Conservation (phyloP, 2,797 vertebrate species). For the Rhynchonycteris naso region DNA sequence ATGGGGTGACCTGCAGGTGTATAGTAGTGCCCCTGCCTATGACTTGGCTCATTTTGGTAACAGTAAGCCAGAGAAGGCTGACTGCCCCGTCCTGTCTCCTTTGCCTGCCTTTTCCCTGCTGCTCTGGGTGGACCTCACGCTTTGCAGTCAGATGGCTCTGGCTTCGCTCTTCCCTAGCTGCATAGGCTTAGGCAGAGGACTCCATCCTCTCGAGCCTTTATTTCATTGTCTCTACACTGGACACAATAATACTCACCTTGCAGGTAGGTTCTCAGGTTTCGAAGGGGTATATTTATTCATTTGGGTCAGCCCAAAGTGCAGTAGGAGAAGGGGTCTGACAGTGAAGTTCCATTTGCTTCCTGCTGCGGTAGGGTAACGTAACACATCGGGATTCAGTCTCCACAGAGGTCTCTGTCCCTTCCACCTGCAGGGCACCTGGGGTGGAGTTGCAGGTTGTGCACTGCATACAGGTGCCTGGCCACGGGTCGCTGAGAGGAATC, state of each 20-base stretch:
- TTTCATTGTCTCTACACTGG: neutral
- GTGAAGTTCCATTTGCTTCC: accelerated
- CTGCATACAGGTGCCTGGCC: neutral
- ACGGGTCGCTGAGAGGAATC: neutral
- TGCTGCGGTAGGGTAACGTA: neutral
- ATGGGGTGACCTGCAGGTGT: no score
- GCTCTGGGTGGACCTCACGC: neutral
- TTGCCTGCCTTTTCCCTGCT: neutral
- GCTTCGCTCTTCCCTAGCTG: neutral
- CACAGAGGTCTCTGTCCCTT: neutral
- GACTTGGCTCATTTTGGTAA: neutral
- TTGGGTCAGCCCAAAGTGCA: neutral
- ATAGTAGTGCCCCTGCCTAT: no score
- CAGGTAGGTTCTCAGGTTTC: neutral
- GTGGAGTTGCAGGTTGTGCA: neutral
- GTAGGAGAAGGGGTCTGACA: neutral
- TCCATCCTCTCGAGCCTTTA: neutral
- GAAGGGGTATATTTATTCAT: neutral
- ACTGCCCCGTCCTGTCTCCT: neutral
- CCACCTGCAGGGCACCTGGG: neutral
- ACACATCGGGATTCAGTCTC: neutral
- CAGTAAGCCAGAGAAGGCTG: neutral
- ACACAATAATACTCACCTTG: neutral
- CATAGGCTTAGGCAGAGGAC: neutral
- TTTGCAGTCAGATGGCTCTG: neutral